phyloP scores from a whole-genome alignment of 2,888 invertebrate genomes.

The Apamea epomidion region DNA sequence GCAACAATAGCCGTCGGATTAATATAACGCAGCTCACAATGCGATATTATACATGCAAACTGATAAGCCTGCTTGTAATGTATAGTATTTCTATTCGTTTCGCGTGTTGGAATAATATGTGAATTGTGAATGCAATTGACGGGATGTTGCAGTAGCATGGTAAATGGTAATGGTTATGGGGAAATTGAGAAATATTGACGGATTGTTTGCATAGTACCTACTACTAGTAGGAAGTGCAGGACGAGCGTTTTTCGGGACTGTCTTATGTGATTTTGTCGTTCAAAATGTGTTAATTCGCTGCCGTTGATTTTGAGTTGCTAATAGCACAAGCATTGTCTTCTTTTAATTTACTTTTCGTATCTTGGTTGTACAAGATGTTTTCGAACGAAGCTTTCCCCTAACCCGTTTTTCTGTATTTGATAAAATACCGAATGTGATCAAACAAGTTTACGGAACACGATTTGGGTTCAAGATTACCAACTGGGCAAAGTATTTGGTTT shows the following conservation, averaged over 20 bases:
- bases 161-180: conserved; percentile 50
- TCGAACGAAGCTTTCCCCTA: no score
- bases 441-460: no score
- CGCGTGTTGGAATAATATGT: conserved; percentile 37
- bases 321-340: background rate
- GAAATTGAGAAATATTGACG: conserved; percentile 24
- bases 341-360: background rate
- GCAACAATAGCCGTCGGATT: conserved; percentile 63
- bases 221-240: background rate
- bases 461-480: no score
- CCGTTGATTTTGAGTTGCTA: background rate
- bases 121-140: conserved; percentile 43
- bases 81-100: conserved; percentile 60
- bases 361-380: background rate
- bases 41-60: conserved; percentile 59
- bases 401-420: no score
- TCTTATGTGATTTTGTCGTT: background rate
- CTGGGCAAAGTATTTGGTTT: no score
- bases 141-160: conserved; percentile 43
- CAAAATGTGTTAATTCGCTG: no score
- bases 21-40: conserved; percentile 62
- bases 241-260: background rate
- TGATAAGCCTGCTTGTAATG: conserved; percentile 61
- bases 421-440: no score
- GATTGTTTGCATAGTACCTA: conserved; percentile 24